A percentile compares a stretch with the other conserved stretches of the same genome.
Conservation (phyloP, 2,888 invertebrate genomes). For the Ophion obscuratus region DNA sequence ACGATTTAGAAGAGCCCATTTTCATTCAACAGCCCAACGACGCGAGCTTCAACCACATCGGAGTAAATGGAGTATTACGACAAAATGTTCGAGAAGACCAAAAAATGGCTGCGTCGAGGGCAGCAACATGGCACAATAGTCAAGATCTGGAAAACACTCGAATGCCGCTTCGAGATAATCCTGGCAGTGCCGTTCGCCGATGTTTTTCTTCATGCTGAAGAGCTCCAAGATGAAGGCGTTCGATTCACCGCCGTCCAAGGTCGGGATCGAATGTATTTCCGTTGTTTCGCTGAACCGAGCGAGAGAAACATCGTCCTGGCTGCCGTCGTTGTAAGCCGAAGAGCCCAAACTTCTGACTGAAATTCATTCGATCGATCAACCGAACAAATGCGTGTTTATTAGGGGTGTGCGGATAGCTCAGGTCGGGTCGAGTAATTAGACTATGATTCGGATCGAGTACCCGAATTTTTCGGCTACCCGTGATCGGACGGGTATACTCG, state of each 20-base stretch:
- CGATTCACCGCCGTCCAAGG: conserved; percentile 80
- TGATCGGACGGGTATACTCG: too few relatives aligned
- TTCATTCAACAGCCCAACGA: too few relatives aligned
- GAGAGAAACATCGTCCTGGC: conserved; percentile 18
- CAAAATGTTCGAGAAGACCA: conserved; percentile 86
- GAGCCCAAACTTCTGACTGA: conserved; percentile 48
- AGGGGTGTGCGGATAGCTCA: too few relatives aligned
- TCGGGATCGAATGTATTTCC: neutral
- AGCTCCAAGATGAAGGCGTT: conserved; percentile 88
- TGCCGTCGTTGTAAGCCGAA: conserved; percentile 34
- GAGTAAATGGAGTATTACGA: conserved; percentile 81
- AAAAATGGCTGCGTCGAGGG: conserved; percentile 85
- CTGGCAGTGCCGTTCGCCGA: conserved; percentile 85
- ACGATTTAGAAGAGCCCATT: too few relatives aligned
- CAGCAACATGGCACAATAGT: conserved; percentile 87
- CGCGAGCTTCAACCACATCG: neutral
- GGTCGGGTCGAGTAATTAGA: too few relatives aligned
- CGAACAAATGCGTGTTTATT: neutral
- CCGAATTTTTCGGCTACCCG: too few relatives aligned
- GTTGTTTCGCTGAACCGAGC: conserved; percentile 32
- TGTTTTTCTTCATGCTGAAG: conserved; percentile 85
- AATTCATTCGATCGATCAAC: conserved; percentile 7
- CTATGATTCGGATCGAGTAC: too few relatives aligned
- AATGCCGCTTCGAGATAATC: conserved; percentile 88
- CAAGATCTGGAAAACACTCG: conserved; percentile 87